Conservation (phyloP, 2,113 vertebrate genomes). For the Camelus dromedarius region DNA sequence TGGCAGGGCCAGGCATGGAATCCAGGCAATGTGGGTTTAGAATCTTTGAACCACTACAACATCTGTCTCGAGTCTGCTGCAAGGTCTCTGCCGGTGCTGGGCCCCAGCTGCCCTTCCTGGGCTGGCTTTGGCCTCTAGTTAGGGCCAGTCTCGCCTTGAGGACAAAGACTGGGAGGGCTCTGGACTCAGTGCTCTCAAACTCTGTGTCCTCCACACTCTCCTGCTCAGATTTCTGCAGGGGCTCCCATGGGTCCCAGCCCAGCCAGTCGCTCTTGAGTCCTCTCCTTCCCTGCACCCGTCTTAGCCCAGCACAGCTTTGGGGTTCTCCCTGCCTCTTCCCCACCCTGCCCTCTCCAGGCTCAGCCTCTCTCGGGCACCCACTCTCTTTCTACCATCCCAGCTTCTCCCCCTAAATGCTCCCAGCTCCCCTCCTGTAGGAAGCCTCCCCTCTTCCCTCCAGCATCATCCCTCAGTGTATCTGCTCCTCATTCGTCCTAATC, state of each 20-base stretch:
- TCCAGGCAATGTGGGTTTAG: background rate
- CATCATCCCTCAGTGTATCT: background rate
- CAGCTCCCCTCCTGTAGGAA: background rate
- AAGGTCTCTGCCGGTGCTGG: background rate
- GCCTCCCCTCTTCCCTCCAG: too few species aligned
- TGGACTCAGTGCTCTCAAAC: background rate
- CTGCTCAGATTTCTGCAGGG: background rate
- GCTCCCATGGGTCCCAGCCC: background rate
- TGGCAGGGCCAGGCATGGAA: background rate
- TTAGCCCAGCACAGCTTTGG: background rate
- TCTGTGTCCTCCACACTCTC: background rate
- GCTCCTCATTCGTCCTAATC: background rate
- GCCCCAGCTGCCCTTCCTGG: background rate
- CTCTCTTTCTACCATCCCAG: background rate
- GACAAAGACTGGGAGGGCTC: background rate
- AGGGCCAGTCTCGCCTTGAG: background rate
- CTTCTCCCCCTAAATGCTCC: accelerated
- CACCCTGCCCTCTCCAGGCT: background rate
- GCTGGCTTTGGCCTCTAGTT: background rate
- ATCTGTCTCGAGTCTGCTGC: background rate
- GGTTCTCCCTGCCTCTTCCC: background rate
- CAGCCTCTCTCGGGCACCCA: too few species aligned
- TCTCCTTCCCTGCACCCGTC: background rate
- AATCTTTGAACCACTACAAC: background rate
- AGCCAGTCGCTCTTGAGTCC: background rate